Conservation (phyloP, 2,888 invertebrate genomes). For the Conomelus anceps region DNA sequence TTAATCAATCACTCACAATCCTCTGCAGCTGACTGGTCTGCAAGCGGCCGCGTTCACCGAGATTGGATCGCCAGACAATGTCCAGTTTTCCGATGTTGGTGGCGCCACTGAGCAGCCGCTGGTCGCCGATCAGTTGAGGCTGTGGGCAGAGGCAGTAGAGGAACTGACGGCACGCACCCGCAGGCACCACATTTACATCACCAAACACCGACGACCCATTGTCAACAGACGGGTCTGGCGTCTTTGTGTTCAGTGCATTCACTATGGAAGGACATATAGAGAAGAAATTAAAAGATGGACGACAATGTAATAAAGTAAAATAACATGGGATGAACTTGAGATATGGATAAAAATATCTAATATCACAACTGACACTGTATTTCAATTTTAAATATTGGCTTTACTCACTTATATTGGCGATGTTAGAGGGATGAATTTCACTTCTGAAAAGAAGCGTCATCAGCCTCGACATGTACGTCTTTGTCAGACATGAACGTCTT, state of each 20-base stretch:
- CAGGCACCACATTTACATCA: conserved; percentile 71
- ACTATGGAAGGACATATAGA: conserved; percentile 44
- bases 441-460: no score
- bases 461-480: no score
- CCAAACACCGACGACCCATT: conserved; percentile 68
- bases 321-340: neutral
- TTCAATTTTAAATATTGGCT: no score
- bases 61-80: conserved; percentile 95
- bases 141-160: conserved; percentile 85
- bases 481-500: no score
- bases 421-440: no score
- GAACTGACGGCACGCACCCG: conserved; percentile 89
- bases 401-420: no score
- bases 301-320: conserved; percentile 3
- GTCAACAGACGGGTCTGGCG: conserved; percentile 44
- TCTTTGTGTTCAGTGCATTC: conserved; percentile 59
- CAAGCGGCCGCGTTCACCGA: conserved; percentile 92
- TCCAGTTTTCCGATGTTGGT: conserved; percentile 94
- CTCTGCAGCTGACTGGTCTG: conserved; percentile 93
- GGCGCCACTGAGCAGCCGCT: conserved; percentile 69
- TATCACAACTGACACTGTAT: no score
- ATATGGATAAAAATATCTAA: no score
- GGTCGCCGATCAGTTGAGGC: conserved; percentile 65
- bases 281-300: neutral
- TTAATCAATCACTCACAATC: conserved; percentile 52